Evolutionary conservation across 2,797 vertebrate species (phyloP), one percentile per base, ranked within the genome.

Genomic region (Enteromius fasciolatus): DNA sequence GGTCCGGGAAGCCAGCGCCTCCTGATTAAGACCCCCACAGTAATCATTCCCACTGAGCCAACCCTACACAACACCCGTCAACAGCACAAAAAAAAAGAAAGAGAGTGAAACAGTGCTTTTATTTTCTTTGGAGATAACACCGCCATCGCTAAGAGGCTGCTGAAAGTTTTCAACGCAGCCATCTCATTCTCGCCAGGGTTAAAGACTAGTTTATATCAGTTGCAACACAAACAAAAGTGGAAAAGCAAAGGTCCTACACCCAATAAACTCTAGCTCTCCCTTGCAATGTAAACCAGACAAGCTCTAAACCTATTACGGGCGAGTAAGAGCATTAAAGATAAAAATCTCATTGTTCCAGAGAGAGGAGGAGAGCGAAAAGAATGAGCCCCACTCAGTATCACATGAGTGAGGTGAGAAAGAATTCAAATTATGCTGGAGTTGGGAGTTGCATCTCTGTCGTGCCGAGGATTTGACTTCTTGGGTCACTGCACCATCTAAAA

Each of bases 11-110:
- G 93, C 94, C 95, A 94, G 94, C 93, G 94, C 94, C 93, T 95
- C 95, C 96, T 97, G 96, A 97, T 96, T 97, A 96, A 95, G 96
- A 96, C 94, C 92, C 93, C 92, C 91, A 87, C 92, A 94, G 93
- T 95, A 97, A 97, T 97, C 96, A 96, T 95, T 94, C 92, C 91
- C 95, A 94, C 91, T 91, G 92, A 95, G 94, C 94, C 92, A 92
- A 91, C 91, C 89, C 82, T 69, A 93, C 93, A 94, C 91, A 90
- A 88, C 89, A 92, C 90, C 82, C 87, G 84, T 93, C 91, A 93
- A 90, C 92, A 92, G 28, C 83, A 86, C 78, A 70, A 57, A 84
- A 90, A 84, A 90, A 85, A 74, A 64, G 23, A 91, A 85, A 92
- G 91, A 89, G 88, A 89, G 91, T 82, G 87, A 92, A 92, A 89